A percentile compares a stretch with the other conserved stretches of the same genome.
phyloP scores from a whole-genome alignment of 2,113 vertebrate genomes.

The Brachyhypopomus gauderio region DNA sequence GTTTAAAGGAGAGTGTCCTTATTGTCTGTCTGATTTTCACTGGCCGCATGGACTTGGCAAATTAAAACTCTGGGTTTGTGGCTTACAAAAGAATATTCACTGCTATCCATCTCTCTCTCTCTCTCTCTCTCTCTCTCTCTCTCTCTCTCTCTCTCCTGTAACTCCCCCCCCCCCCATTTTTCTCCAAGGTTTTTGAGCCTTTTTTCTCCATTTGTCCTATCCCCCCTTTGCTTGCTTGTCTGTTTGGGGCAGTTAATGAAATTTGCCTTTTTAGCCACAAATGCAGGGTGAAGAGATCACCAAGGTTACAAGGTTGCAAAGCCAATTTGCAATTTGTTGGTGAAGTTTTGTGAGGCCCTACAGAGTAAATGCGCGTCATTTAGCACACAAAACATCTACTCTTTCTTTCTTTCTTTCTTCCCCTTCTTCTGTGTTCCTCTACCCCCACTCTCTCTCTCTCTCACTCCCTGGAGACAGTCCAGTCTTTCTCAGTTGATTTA shows the following conservation, averaged over 20 bases:
- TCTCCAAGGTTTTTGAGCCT: neutral
- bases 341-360: slow-evolving; percentile 34
- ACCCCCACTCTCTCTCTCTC: neutral
- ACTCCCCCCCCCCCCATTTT: neutral
- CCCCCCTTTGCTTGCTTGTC: neutral
- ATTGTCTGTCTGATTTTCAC: slow-evolving; percentile 40
- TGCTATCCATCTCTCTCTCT: neutral
- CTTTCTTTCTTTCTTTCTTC: neutral
- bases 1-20: neutral
- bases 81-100: neutral
- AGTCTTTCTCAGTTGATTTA: slow-evolving; percentile 42
- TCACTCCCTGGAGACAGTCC: neutral
- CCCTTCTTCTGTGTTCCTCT: neutral
- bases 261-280: slow-evolving; percentile 46
- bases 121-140: neutral
- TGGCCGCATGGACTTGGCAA: slow-evolving; percentile 13
- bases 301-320: slow-evolving; percentile 23
- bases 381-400: neutral
- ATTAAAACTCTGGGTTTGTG: slow-evolving; percentile 39
- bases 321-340: slow-evolving; percentile 15
- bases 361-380: slow-evolving; percentile 21
- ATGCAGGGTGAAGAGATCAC: slow-evolving; percentile 41
- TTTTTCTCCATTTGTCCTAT: slow-evolving; percentile 7
- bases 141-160: neutral
- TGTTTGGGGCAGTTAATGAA: slow-evolving; percentile 48